phyloP scores from a whole-genome alignment of 2,797 vertebrate species.

The Oreochromis grahami region DNA sequence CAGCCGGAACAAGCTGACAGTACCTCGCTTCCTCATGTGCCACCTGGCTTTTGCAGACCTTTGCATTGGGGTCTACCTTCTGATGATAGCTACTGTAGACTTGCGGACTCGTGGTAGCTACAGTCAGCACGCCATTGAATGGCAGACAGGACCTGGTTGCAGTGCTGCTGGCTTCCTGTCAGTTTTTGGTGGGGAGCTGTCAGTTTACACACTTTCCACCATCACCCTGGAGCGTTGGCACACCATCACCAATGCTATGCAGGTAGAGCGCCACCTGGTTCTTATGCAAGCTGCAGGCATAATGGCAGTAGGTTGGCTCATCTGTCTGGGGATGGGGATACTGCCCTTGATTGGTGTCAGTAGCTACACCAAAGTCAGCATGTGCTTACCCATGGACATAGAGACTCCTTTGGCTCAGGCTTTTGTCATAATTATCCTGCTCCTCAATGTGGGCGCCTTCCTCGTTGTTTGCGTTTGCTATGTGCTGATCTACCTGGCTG shows the following conservation, averaged over 20 bases:
- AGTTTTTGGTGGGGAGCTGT: constrained; percentile 86
- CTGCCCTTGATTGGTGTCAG: constrained; percentile 86
- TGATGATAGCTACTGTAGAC: constrained; percentile 84
- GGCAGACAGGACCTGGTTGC: constrained; percentile 86
- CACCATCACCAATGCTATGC: constrained; percentile 86
- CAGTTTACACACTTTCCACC: constrained; percentile 83
- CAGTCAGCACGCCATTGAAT: constrained; percentile 87
- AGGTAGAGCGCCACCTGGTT: constrained; percentile 77
- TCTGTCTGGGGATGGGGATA: constrained; percentile 74
- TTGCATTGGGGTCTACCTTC: constrained; percentile 86
- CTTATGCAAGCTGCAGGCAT: constrained; percentile 77
- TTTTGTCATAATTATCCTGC: constrained; percentile 82
- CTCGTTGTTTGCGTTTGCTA: constrained; percentile 84
- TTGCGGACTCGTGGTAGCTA: constrained; percentile 81
- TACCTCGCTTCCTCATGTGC: constrained; percentile 89
- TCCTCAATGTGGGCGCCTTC: constrained; percentile 83
- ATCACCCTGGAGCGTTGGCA: constrained; percentile 89
- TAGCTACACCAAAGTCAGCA: constrained; percentile 88
- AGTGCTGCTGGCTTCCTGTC: constrained; percentile 84
- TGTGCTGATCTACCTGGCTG: constrained; percentile 82
- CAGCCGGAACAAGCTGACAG: constrained; percentile 82
- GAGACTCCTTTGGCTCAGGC: constrained; percentile 81
- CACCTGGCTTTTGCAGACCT: constrained; percentile 88
- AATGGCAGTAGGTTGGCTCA: constrained; percentile 84
- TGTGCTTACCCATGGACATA: constrained; percentile 88